These are phyloP conservation scores for Varecia variegata DNA, from an alignment of 2,797 vertebrate genomes.

Conservation along the genomic window DNA sequence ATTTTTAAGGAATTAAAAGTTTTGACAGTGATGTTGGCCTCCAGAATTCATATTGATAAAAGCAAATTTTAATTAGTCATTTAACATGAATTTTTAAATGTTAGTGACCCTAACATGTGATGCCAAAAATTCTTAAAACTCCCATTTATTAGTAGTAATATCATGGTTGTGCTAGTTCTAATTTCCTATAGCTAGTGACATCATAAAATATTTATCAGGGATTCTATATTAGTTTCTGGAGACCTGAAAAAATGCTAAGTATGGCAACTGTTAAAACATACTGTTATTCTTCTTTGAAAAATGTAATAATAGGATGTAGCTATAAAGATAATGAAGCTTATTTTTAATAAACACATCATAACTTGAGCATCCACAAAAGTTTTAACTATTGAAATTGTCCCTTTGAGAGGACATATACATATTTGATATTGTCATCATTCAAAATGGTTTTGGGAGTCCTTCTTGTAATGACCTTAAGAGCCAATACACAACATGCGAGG, in stretches of 20 bases:
- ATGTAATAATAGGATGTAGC: background rate
- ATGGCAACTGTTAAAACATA: background rate
- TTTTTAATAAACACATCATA: background rate
- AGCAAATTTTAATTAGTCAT: background rate
- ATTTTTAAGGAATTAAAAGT: constrained; percentile 37
- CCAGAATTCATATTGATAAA: background rate
- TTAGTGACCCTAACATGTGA: background rate
- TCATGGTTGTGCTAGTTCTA: background rate
- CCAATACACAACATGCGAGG: background rate
- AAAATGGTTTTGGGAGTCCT: background rate
- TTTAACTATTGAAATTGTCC: background rate
- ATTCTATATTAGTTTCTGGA: constrained; percentile 30
- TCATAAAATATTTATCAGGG: constrained; percentile 28
- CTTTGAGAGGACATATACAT: background rate
- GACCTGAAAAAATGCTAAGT: background rate
- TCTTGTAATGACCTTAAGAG: background rate
- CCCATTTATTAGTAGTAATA: background rate
- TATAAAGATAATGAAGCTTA: background rate
- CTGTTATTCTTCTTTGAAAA: constrained; percentile 2
- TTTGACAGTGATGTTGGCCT: background rate
- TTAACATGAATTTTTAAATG: background rate
- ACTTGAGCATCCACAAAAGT: background rate
- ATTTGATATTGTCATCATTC: background rate
- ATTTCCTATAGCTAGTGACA: background rate
- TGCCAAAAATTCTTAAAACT: background rate